Base-by-base conservation (phyloP, 2,797 vertebrate genomes). In the Siniperca obscura region DNA sequence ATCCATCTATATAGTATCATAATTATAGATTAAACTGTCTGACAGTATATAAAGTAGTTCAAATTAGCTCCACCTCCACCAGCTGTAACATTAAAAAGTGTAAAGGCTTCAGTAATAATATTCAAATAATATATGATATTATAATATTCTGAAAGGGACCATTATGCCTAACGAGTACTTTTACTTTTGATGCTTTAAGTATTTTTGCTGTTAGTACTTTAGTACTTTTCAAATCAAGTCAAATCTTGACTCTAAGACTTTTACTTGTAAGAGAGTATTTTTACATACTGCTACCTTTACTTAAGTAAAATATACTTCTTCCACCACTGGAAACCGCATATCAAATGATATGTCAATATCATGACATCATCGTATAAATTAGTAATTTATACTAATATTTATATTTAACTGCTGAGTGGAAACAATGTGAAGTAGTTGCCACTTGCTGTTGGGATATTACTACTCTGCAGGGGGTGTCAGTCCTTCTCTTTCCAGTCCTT, bases 351-450 rank as follows among this genome's bases (percentile, higher is more conserved):
- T 0, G 0, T 69, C 22, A 3, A 30, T 30, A 30, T 12, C 36
- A 78, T 50, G 56, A 36, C 12, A 14, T 61, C 25, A 27, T 34
- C 0, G 0, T 46, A 48, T 57, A n/a, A 65, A 71, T n/a, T 22
- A 21, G 17, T 53, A n/a, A 72, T 44, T n/a, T 14, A 61, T 40
- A 25, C 3, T 2, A 19, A 82, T 52, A 42, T 50, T 12, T 61
- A 34, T 66, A 59, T 80, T 60, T 36, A 34, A 68, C 48, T 57
- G 60, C 78, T 76, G 52, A 83, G 75, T 85, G 90, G 85, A 91
- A 92, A 92, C 85, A 82, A 74, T 82, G 77, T 81, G 57, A 77
- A 57, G 62, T 74, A 78, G 65, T 57, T 81, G 72, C 66, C 76
- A 78, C 60, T 57, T 81, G 72, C 66, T 34, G 27, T 48, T 57